phyloP scores from a whole-genome alignment of 2,113 vertebrate species.

The Tyto alba region DNA sequence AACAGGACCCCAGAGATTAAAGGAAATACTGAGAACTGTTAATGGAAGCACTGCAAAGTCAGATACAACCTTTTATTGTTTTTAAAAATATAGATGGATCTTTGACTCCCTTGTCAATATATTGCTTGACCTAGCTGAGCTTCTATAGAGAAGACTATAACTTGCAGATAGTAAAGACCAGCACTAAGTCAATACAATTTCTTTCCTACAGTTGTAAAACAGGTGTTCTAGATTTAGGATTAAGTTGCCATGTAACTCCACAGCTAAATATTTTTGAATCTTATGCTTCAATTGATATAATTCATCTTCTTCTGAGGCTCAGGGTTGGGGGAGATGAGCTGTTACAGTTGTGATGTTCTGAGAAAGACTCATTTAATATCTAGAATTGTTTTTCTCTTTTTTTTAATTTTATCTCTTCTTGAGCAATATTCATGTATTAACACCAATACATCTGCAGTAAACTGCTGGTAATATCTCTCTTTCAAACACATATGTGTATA shows the following conservation, averaged over 20 bases:
- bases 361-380: neutral
- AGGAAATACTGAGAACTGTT: neutral
- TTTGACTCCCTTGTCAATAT: neutral
- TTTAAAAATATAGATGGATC: neutral
- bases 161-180: neutral
- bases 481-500: neutral
- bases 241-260: neutral
- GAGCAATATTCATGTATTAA: neutral
- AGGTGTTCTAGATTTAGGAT: neutral
- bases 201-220: neutral
- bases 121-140: neutral
- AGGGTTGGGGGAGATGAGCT: neutral
- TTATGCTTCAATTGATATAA: neutral
- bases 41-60: neutral
- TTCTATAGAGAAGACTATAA: neutral
- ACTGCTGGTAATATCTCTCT: neutral
- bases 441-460: neutral
- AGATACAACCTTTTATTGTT: neutral
- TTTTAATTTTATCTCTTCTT: neutral
- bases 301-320: neutral
- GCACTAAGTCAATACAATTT: neutral
- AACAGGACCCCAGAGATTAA: neutral
- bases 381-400: neutral
- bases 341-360: neutral
- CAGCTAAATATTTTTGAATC: neutral